A percentile compares a stretch with the other conserved stretches of the same genome.
Conservation (phyloP, 2,888 invertebrate species). For the Aphidoletes aphidimyza region DNA sequence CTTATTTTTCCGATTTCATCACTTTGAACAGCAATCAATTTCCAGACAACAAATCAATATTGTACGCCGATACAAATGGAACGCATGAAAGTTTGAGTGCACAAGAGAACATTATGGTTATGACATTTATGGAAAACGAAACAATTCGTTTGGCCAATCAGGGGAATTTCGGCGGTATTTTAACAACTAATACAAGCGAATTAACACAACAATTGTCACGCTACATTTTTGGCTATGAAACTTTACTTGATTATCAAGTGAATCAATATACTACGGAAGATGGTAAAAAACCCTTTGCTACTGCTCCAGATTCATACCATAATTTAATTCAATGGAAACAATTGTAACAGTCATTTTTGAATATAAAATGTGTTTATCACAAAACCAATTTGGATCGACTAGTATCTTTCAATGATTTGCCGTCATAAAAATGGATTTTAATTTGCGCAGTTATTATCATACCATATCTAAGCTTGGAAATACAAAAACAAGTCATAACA, state of each 20-base stretch:
- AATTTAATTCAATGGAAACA: conserved; percentile 83
- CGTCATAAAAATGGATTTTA: no score
- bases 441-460: no score
- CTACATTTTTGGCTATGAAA: conserved; percentile 82
- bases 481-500: no score
- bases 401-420: no score
- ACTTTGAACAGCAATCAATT: neutral
- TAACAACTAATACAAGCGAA: conserved; percentile 88
- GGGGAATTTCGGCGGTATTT: conserved; percentile 77
- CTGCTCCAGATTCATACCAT: conserved; percentile 80
- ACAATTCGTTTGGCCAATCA: conserved; percentile 75
- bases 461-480: no score
- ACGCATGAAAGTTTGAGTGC: conserved; percentile 74
- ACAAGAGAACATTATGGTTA: conserved; percentile 81
- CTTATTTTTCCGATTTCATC: conserved; percentile 32
- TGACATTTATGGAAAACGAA: conserved; percentile 82
- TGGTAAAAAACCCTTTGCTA: conserved; percentile 77
- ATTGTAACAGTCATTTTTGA: conserved; percentile 37
- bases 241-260: conserved; percentile 81
- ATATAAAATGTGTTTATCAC: no score
- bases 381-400: no score
- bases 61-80: conserved; percentile 91
- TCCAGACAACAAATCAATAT: conserved; percentile 64
- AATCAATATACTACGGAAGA: conserved; percentile 80
- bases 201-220: conserved; percentile 89